A percentile compares a stretch with the other conserved stretches of the same genome.
Evolutionary conservation across 2,113 vertebrate species (phyloP).

Genomic region (Prolemur simus): DNA sequence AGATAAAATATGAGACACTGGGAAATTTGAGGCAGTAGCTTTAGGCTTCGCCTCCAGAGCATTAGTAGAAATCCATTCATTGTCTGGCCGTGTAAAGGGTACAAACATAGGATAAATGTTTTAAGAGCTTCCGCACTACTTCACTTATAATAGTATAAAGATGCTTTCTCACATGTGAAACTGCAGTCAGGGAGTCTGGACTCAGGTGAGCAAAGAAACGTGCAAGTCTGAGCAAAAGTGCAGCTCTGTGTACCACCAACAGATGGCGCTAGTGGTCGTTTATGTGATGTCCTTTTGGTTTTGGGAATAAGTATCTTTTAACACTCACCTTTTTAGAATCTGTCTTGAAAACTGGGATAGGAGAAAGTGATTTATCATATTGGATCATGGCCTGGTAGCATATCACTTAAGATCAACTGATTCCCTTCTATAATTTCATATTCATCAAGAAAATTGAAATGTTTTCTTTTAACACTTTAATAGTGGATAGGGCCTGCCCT

Average conservation of each 20-base stretch:
- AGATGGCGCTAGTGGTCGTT: slow-evolving; percentile 46
- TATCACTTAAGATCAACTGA: not conserved
- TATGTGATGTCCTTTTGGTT: not conserved
- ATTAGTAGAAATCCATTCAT: not conserved
- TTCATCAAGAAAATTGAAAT: not conserved
- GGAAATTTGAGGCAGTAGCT: not conserved
- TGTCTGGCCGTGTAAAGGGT: not conserved
- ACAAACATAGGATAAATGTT: not conserved
- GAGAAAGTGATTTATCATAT: not conserved
- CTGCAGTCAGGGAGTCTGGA: not conserved
- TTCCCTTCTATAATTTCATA: not conserved
- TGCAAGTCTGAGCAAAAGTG: not conserved
- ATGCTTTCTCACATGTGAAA: not conserved
- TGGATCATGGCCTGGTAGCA: not conserved
- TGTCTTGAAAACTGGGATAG: not conserved
- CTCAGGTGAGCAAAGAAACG: not conserved
- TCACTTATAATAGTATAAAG: not conserved
- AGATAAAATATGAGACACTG: not conserved
- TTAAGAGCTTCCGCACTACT: not conserved
- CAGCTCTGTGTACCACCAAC: not conserved
- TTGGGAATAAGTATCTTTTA: not conserved
- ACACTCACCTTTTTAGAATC: not conserved
- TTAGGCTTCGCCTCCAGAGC: not conserved
- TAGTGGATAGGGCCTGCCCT: not conserved
- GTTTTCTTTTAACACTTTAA: not conserved